Conservation (phyloP, 1,140 invertebrate species). For the Ruditapes philippinarum region DNA sequence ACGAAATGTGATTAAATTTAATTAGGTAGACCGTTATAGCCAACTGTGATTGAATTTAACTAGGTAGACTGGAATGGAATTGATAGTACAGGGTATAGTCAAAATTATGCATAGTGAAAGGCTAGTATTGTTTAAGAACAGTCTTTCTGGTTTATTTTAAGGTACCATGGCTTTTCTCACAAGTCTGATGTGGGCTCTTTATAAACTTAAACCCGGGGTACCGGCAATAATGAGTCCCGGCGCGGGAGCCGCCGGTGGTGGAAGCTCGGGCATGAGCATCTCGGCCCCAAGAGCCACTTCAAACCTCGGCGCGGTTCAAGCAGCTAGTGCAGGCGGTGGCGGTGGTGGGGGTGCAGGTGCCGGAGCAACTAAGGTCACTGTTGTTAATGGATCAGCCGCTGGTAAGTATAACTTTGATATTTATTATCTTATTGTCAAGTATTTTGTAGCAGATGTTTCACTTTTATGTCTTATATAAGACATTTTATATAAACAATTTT, state of each 20-base stretch:
- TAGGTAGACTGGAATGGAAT: too few species aligned
- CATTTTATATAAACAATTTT: too few species aligned
- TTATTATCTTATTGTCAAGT: too few species aligned
- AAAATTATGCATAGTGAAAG: too few species aligned
- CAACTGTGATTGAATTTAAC: too few species aligned
- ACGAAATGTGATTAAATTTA: too few species aligned
- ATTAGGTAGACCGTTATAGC: too few species aligned
- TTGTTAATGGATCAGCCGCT: slow-evolving; percentile 61
- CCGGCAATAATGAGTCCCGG: slow-evolving; percentile 46
- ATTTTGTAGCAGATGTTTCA: too few species aligned
- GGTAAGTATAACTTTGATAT: background rate
- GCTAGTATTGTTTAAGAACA: too few species aligned
- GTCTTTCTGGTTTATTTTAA: too few species aligned
- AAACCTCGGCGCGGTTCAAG: slow-evolving; percentile 56
- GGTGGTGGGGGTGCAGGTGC: slow-evolving; percentile 38
- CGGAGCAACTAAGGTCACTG: slow-evolving; percentile 42
- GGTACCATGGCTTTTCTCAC: slow-evolving; percentile 62
- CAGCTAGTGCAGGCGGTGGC: slow-evolving; percentile 47
- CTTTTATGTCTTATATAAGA: too few species aligned
- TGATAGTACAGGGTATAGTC: too few species aligned
- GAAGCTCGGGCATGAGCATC: slow-evolving; percentile 39
- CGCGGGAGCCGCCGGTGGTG: slow-evolving; percentile 41
- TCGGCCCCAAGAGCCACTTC: slow-evolving; percentile 48
- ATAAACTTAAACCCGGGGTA: slow-evolving; percentile 55
- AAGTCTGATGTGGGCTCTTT: slow-evolving; percentile 65